Percentiles rank a stretch among this genome's conserved stretches.
Evolutionary conservation across 2,888 invertebrate species (phyloP).

Genomic region (Tachina lurida): DNA sequence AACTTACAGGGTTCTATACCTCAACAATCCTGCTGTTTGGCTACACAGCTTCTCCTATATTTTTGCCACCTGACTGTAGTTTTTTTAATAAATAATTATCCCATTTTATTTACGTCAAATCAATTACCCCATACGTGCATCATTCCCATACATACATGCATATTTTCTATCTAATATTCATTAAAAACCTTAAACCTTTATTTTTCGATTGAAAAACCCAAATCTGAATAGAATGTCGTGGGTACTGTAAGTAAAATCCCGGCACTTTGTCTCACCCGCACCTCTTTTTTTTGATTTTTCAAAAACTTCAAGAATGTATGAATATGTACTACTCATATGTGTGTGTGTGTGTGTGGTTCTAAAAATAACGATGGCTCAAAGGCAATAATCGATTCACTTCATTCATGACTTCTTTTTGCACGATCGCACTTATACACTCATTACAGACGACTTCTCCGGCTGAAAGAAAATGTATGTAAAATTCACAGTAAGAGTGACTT

Average conservation of each 20-base stretch:
- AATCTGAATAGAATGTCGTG: constrained; percentile 23
- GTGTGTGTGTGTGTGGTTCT: constrained; percentile 12
- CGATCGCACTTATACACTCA: constrained; percentile 33
- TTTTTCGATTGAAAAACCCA: background rate
- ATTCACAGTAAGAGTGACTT: constrained; percentile 21
- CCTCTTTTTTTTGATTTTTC: constrained; percentile 23
- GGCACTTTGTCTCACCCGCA: constrained; percentile 47
- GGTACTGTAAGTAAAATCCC: background rate
- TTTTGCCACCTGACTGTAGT: no score
- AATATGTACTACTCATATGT: no score
- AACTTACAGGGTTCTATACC: no score
- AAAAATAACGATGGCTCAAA: constrained; percentile 60
- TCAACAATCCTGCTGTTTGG: no score
- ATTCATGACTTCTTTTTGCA: constrained; percentile 36
- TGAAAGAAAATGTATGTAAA: constrained; percentile 6
- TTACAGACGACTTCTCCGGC: background rate
- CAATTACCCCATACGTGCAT: no score
- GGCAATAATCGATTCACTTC: constrained; percentile 14
- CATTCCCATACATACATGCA: background rate
- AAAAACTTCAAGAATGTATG: constrained; percentile 23
- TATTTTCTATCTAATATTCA: no score
- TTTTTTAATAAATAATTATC: no score
- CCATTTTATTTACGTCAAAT: no score
- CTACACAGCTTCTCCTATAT: no score
- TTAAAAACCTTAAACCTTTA: background rate